Percentiles rank a stretch among this genome's conserved stretches.
phyloP scores from a whole-genome alignment of 2,113 vertebrate species.

The Hippopotamus amphibius region DNA sequence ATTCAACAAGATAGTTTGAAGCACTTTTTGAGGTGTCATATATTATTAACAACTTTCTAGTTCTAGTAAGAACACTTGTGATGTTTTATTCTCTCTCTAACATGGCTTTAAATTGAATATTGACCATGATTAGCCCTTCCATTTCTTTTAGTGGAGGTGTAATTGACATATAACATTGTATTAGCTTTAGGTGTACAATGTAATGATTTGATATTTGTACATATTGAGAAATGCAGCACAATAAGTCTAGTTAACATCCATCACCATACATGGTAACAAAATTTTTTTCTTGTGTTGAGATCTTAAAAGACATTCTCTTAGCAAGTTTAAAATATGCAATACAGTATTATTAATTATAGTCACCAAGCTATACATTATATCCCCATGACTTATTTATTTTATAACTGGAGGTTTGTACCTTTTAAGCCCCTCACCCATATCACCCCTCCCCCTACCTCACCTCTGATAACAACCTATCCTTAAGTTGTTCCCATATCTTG shows the following conservation, averaged over 20 bases:
- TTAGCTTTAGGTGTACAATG: neutral
- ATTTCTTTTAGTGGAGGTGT: too few relatives aligned
- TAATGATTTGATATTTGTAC: neutral
- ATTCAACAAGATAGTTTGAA: neutral
- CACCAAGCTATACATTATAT: too few relatives aligned
- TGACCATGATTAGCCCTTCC: neutral
- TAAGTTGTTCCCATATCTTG: neutral
- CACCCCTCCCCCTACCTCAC: neutral
- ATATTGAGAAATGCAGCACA: neutral
- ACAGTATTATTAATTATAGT: too few relatives aligned
- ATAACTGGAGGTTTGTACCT: neutral
- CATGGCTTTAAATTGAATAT: neutral
- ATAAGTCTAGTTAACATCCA: neutral
- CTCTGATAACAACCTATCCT: neutral
- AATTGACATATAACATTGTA: too few relatives aligned
- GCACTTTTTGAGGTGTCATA: neutral
- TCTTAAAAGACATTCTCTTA: neutral
- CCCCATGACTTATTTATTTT: too few relatives aligned
- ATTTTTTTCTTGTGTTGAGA: neutral
- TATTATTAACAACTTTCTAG: neutral
- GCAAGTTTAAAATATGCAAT: neutral
- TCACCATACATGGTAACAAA: neutral
- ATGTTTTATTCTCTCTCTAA: neutral
- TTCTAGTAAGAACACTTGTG: neutral
- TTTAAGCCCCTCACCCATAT: neutral